Conservation (phyloP, 1,140 invertebrate species). For the Leptestheria dahalacensis region DNA sequence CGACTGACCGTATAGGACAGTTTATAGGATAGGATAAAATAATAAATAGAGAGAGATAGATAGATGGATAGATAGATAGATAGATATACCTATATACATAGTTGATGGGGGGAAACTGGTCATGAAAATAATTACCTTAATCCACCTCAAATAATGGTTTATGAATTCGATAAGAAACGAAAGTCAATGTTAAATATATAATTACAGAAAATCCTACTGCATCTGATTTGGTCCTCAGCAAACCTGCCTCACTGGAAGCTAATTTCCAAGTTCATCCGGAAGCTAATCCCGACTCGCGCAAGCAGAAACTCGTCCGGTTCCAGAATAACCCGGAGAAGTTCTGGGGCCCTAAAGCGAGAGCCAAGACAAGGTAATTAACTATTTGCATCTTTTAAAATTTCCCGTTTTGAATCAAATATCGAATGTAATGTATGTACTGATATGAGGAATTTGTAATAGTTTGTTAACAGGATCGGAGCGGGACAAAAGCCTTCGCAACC, state of each 20-base stretch:
- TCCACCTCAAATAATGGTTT: too few relatives aligned
- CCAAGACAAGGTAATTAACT: conserved; percentile 12
- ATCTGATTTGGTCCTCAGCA: neutral
- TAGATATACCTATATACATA: too few relatives aligned
- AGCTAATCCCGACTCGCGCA: conserved; percentile 65
- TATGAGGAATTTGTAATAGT: too few relatives aligned
- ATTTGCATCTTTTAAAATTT: too few relatives aligned
- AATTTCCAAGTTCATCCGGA: conserved; percentile 44
- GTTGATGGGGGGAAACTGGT: too few relatives aligned
- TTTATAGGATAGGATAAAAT: too few relatives aligned
- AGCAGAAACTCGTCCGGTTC: conserved; percentile 55
- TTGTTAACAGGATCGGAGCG: neutral
- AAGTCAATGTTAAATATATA: conserved; percentile 37
- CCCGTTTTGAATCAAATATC: too few relatives aligned
- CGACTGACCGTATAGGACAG: too few relatives aligned
- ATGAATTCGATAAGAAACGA: conserved; percentile 31
- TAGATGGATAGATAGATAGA: too few relatives aligned
- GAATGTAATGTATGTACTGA: too few relatives aligned
- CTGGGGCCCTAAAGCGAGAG: conserved; percentile 57
- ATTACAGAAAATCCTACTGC: conserved; percentile 18
- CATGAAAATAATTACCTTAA: too few relatives aligned
- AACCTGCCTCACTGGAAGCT: conserved; percentile 45
- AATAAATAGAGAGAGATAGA: too few relatives aligned
- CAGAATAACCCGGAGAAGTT: conserved; percentile 67
- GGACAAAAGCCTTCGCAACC: neutral